These are phyloP conservation scores for Dioctria rufipes DNA, from an alignment of 2,888 invertebrate species.

Conservation along the genomic window DNA sequence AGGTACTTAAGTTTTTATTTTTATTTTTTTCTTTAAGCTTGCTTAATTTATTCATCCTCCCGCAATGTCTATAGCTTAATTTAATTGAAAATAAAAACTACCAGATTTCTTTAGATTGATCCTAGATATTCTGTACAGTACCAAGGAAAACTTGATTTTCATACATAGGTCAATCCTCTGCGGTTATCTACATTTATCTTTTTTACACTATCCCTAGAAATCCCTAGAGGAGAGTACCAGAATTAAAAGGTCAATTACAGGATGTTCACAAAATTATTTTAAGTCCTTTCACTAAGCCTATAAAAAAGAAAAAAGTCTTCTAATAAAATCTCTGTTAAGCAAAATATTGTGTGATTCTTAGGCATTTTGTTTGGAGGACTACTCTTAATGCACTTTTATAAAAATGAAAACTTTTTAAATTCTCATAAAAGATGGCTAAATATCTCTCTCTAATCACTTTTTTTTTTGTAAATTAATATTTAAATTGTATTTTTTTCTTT, in stretches of 20 bases:
- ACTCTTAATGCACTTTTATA: background rate
- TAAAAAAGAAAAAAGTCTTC: background rate
- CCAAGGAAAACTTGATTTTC: slow-evolving; percentile 2
- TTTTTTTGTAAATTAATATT: background rate
- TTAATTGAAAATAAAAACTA: background rate
- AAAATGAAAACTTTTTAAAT: background rate
- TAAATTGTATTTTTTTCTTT: background rate
- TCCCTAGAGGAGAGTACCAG: too few relatives aligned
- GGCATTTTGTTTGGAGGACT: background rate
- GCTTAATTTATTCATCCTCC: background rate
- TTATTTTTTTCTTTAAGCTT: background rate
- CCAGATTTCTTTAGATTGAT: slow-evolving; percentile 9
- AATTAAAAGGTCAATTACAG: too few relatives aligned
- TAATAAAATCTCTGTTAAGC: slow-evolving; percentile 1
- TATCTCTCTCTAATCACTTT: slow-evolving; percentile 7
- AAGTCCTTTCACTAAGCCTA: too few relatives aligned
- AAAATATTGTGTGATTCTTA: background rate
- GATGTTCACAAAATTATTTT: too few relatives aligned
- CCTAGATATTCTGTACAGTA: slow-evolving; percentile 14
- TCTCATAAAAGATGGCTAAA: background rate
- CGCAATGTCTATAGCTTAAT: background rate
- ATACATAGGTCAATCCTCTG: background rate
- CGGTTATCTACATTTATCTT: too few relatives aligned
- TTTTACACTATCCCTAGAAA: too few relatives aligned
- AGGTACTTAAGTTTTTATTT: slow-evolving; percentile 55